phyloP scores from a whole-genome alignment of 1,140 invertebrate genomes.

The Drosophila micromelanica region DNA sequence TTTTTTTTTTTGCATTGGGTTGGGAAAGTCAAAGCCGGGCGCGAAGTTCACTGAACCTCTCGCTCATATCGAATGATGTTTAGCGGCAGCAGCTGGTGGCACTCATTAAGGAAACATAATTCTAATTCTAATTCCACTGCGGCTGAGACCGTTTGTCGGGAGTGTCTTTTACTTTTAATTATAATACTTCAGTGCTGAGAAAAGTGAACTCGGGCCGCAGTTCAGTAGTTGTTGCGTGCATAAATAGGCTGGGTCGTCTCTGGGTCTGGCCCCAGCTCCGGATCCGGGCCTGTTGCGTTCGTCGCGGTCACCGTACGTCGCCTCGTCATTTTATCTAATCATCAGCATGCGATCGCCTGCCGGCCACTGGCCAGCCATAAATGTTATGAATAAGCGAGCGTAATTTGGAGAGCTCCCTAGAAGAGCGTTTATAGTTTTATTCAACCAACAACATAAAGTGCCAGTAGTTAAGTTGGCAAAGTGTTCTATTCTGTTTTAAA shows the following conservation, averaged over 20 bases:
- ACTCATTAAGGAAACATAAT: conserved; percentile 83
- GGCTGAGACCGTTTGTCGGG: conserved; percentile 32
- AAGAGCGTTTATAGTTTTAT: conserved; percentile 74
- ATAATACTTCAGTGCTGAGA: conserved; percentile 75
- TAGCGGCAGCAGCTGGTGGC: conserved; percentile 66
- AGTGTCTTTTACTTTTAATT: conserved; percentile 78
- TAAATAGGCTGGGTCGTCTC: conserved; percentile 38
- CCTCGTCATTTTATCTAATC: conserved; percentile 67
- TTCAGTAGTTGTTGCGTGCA: conserved; percentile 50
- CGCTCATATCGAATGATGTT: conserved; percentile 76
- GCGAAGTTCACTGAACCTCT: conserved; percentile 70
- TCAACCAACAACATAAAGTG: conserved; percentile 69
- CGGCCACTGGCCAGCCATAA: conserved; percentile 52
- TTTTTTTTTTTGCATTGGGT: conserved; percentile 37
- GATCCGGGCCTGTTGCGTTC: conserved; percentile 52
- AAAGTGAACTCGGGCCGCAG: conserved; percentile 46
- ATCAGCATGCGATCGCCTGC: conserved; percentile 57
- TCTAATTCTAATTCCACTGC: conserved; percentile 60
- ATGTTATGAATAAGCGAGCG: conserved; percentile 76
- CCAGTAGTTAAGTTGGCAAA: conserved; percentile 69
- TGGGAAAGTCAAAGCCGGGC: conserved; percentile 70
- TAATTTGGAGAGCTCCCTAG: conserved; percentile 51
- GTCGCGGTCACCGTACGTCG: conserved; percentile 68
- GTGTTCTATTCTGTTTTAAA: conserved; percentile 50
- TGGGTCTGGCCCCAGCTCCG: conserved; percentile 32